Base-by-base conservation (phyloP, 2,113 vertebrate species). In the Passer montanus region DNA sequence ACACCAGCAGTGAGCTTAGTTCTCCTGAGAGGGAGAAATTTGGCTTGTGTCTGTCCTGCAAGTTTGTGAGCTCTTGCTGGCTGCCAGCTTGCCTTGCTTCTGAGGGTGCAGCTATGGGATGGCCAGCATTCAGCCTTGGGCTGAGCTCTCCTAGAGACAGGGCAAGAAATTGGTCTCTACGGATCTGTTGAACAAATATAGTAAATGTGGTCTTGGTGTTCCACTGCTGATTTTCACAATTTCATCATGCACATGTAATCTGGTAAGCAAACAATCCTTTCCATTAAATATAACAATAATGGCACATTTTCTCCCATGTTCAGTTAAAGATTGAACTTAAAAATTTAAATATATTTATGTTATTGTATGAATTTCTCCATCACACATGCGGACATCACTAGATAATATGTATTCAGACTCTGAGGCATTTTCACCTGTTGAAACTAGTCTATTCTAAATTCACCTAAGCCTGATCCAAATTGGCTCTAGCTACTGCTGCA, bases 381-480 rank as follows among this genome's bases (percentile, higher is more conserved):
- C 20, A 58, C 27, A n/a, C 10, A 5, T 49, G 41, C 60, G 19
- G 27, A 23, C 0, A 1, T 49, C 1, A 1, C 20, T 53, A 28
- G 46, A 8, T 52, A 53, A 81, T 33, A 26, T 12, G 12, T 35
- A 37, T 31, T 70, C 21, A 60, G 33, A 31, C 8, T 24, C 7
- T 41, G 35, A 52, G 31, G 13, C 31, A 28, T 84, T 95, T 94
- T 89, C 13, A 31, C 11, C 28, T 80, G 5, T 60, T 70, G 77
- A 63, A 80, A 89, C 20, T 30, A 50, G 11, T 58, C 70, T 7
- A 39, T 33, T 82, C 26, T 78, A 55, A 93, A 84, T 52, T 78
- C 10, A 72, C 16, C 52, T 16, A 79, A 55, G 18, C 11, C 26
- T 69, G 75, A 68, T 49, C 26, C 26, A 56, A 87, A 68, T 33